These are phyloP conservation scores for Dicranocentrus wangi DNA, from an alignment of 2,888 invertebrate genomes.

Conservation along the genomic window DNA sequence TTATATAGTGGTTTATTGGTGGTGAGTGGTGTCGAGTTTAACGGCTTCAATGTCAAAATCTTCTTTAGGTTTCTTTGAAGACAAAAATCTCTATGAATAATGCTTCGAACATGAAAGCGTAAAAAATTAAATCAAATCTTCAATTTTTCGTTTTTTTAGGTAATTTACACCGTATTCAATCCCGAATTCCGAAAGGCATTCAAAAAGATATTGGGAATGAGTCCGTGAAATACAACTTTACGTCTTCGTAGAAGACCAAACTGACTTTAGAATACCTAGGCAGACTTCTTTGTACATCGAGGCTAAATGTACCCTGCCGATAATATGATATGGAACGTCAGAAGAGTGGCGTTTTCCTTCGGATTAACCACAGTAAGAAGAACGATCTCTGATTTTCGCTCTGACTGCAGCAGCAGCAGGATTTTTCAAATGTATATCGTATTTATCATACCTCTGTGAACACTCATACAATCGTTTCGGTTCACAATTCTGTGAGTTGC, in stretches of 20 bases:
- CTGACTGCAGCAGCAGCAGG: too few relatives aligned
- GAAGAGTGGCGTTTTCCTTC: background rate
- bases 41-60: too few relatives aligned
- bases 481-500: background rate
- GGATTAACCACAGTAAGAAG: background rate
- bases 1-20: too few relatives aligned
- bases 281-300: too few relatives aligned
- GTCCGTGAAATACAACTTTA: slow-evolving; percentile 74
- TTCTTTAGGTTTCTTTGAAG: too few relatives aligned
- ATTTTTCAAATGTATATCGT: too few relatives aligned
- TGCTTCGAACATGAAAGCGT: background rate
- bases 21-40: too few relatives aligned
- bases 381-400: background rate
- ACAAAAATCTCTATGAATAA: too few relatives aligned
- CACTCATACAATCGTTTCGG: too few relatives aligned
- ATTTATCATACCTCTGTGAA: too few relatives aligned
- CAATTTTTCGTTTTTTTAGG: slow-evolving; percentile 73
- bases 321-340: background rate
- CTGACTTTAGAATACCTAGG: too few relatives aligned
- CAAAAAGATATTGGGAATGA: slow-evolving; percentile 88
- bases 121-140: background rate
- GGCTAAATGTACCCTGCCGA: background rate
- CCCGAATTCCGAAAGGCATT: slow-evolving; percentile 99
- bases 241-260: slow-evolving; percentile 54
- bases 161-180: slow-evolving; percentile 80